Conservation (phyloP, 1,140 invertebrate genomes). For the Caenorhabditis briggsae region DNA sequence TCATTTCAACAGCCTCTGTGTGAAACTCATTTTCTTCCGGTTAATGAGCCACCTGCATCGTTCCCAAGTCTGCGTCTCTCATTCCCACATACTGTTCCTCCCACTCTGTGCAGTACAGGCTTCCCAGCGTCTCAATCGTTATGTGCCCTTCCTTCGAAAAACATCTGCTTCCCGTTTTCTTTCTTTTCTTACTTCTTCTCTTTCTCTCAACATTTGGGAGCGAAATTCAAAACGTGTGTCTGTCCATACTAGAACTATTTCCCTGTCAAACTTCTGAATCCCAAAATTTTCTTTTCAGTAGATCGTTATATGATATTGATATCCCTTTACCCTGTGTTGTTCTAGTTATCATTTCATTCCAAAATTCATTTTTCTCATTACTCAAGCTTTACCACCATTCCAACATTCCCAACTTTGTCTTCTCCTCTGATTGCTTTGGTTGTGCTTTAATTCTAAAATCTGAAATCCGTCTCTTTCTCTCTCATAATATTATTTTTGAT, state of each 20-base stretch:
- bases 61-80: background rate
- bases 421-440: slow-evolving; percentile 31
- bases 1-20: background rate
- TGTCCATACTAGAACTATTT: background rate
- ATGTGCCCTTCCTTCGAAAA: background rate
- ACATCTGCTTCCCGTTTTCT: slow-evolving; percentile 1
- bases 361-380: background rate
- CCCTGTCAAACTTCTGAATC: background rate
- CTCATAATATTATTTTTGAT: background rate
- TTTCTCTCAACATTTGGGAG: background rate
- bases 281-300: too few species aligned
- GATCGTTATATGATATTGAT: background rate
- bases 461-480: background rate
- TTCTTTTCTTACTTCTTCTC: background rate
- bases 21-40: background rate
- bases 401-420: slow-evolving; percentile 18
- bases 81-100: background rate
- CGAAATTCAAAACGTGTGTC: slow-evolving; percentile 30
- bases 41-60: slow-evolving; percentile 26
- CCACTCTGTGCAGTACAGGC: too few species aligned
- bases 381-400: slow-evolving; percentile 15
- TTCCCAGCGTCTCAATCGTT: background rate
- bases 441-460: slow-evolving; percentile 47
- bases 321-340: background rate
- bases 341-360: background rate